Base-by-base conservation (phyloP, 1,140 invertebrate genomes). In the Himalopsyche phryganea region DNA sequence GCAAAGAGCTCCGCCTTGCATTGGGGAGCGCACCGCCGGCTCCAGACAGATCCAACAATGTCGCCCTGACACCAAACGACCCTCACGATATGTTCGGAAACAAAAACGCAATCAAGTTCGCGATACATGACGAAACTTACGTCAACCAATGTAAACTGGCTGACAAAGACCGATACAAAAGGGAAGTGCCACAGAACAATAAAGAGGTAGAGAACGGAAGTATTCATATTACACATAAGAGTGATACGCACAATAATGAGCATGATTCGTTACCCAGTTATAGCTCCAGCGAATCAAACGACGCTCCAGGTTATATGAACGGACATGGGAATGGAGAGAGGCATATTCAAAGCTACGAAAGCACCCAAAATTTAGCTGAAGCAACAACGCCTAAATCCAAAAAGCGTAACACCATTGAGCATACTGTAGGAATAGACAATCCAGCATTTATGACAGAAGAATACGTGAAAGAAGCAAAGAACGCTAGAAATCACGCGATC, bases 341-440 rank as follows among this genome's bases (percentile, higher is more conserved):
- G 13, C 50, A 63, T 35, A 60, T 60, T 15, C 62, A 60, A 53
- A 64, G 62, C 46, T 64, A 64, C 36, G 62, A 60, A 32, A 64
- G 62, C 44, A 58, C 58, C 11, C 62, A 64, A 13, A 64, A 64
- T 20, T 36, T 64, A 13, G 60, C 58, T 0, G 28, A 50, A 2
- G 54, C 57, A 5, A 42, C 41, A 15, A 60, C 48, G 19, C 60
- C 60, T 1, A 59, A 58, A 19, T 46, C 50, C 9, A 56, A 48
- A 20, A 50, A 56, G 10, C 19, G 32, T 10, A 32, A 58, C 18
- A 53, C 36, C 19, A 42, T 23, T 1, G 47, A 57, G 14, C 14
- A 33, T 1, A 41, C 50, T 36, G 44, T 50, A 0, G 53, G 58
- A 0, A 64, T 64, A 0, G 62, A 60, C 18, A 64, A 64, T 35